Evolutionary conservation across 1,140 invertebrate species (phyloP), one percentile per base, ranked within the genome.

Genomic region (Pogonomyrmex barbatus): DNA sequence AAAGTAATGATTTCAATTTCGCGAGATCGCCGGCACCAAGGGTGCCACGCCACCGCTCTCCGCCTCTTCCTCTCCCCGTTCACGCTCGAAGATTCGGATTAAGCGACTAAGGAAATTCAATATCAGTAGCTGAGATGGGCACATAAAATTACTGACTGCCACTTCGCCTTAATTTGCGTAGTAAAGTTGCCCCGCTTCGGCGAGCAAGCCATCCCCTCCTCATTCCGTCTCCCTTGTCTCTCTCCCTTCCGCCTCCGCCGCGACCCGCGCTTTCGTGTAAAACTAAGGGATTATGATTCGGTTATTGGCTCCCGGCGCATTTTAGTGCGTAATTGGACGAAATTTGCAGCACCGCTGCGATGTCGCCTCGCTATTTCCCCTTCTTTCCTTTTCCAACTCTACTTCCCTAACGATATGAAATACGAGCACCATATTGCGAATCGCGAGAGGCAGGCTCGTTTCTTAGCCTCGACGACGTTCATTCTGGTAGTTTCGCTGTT

Each of bases 41-140:
- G 71, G 87, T 90, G 88, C 86, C 82, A 67, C 56, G 73, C 70
- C 84, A 47, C 82, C 42, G 39, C 14, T 33, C 24, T 5, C 50
- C 42, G 2, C 36, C 60, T 5, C 30, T 79, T 39, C 60, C 70
- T 78, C 83, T 76, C 50, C 78, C 86, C 47, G 56, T 73, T 76
- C 78, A 60, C 78, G 71, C 82, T 86, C 90, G 89, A 92, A 91
- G 92, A 95, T 94, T 94, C 88, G 93, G 94, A 95, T 95, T 94
- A 94, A 94, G 94, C 93, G 93, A 94, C 93, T 94, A 94, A 94
- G 93, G 93, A 95, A 95, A 95, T 95, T 94, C 93, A 95, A 95
- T 95, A 95, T 95, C 94, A 94, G 94, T 94, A 93, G 94, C 93
- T 94, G 93, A 94, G 94, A 95, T 94, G 93, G 93, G 93, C 93